Base-by-base conservation (phyloP, 1,140 invertebrate species). In the Zaprionus tsacasi region DNA sequence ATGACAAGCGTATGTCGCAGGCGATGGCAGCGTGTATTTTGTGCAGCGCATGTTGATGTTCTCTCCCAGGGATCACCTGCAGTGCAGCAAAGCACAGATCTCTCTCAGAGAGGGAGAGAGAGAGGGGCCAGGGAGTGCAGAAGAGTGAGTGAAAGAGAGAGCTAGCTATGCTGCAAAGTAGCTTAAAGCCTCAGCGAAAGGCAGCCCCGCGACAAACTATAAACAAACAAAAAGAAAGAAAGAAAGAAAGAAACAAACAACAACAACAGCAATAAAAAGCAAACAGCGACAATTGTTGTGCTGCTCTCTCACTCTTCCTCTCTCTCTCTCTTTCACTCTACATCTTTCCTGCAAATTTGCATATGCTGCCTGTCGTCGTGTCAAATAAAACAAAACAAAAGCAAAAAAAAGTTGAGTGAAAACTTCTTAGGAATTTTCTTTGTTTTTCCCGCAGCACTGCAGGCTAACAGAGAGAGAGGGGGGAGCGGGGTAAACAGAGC, bases 311-410 rank as follows among this genome's bases (percentile, higher is more conserved):
- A 17, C 10, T 4, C 12, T 45, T 50, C 40, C 61, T 50, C 35
- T 65, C 48, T 71, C 59, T 68, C 45, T 33, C 40, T 21, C 12
- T 45, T 45, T 43, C 61, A 40, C 35, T 65, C 54, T 76, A 55
- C 21, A 21, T 68, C 45, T 33, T 4, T 40, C 15, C 43, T 63
- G 56, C 35, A 80, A 71, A 86, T 86, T 86, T 86, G 82, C 82
- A 86, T 86, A 87, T 86, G 82, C 82, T 78, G 82, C 70, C 82
- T 82, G 79, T 87, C 79, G 78, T 67, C 82, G 50, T 10, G 35
- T 12, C 48, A 40, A 74, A 60, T 17, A 36, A n/a, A 36, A 12
- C 33, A 25, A 36, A 21, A 8, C 35, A 33, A 21, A 13, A 30
- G 57, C 55, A 17, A 54, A 35, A 7, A 15, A 58, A 55, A 35